Evolutionary conservation across 2,113 vertebrate genomes (phyloP), one percentile per base, ranked within the genome.

Genomic region (Salminus brasiliensis): DNA sequence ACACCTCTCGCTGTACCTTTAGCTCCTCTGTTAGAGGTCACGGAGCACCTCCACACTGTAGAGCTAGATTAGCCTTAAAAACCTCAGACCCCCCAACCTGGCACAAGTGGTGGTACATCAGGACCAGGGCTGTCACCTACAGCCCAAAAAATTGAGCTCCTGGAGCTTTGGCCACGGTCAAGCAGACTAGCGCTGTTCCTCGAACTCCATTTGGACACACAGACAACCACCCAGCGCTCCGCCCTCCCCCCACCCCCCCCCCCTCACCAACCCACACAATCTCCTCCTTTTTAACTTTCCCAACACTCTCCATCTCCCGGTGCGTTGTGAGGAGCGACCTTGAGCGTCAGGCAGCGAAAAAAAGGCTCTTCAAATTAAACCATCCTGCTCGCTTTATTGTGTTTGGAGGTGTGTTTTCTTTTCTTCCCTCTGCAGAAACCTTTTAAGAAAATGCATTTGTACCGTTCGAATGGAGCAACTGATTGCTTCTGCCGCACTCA

Each of bases 391-490:
- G n/a, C 11, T 21, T 39, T 47, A 30, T 55, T 29, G 39, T 49
- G 55, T 30, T 45, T 65, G 23, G 16, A 34, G 32, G 60, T 21
- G n/a, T n/a, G n/a, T n/a, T n/a, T n/a, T n/a, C n/a, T n/a, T 29
- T 63, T 62, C 8, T 34, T 63, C 1, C 4, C 2, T 0, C 11
- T 2, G 30, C 47, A 59, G 59, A 74, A 21, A 21, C 69, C 34
- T 66, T 73, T 79, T 73, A 72, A 73, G 70, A 66, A 79, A 73
- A 66, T 21, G 3, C 63, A 66, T 79, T 73, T 79, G 15, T 43
- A 41, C 70, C 59, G 16, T 27, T 71, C 32, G 16, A 62, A 63
- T 72, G 43, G 70, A 73, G 47, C 57, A 12, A 1, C 43, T 55
- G 69, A 79, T 72, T 72, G 41, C 68, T 45, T 39, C 66, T 43